Base-by-base conservation (phyloP, 1,140 invertebrate species). In the Archivesica marissinica region DNA sequence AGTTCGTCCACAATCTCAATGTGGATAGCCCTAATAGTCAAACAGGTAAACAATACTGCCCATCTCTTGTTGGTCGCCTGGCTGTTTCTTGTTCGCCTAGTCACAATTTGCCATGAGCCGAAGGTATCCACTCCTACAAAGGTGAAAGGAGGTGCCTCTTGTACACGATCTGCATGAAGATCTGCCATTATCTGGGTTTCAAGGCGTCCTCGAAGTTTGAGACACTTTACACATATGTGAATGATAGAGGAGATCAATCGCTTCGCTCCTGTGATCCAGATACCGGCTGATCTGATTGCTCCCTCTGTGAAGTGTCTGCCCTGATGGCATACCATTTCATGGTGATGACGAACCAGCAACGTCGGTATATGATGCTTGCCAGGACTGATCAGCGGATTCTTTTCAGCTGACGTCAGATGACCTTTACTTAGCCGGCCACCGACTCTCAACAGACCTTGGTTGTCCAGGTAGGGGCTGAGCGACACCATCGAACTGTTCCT, bases 31-130 rank as follows among this genome's bases (percentile, higher is more conserved):
- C 76, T 9, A 35, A 38, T 75, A 11, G 25, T 30, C 4, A 87
- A 33, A 47, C 81, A 84, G 35, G 82, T 87, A 44, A 89, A 74
- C 23, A 86, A 70, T 20, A 83, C 13, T 15, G 38, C 86, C 68
- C 66, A 83, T 41, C 80, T 23, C 25, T 83, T 78, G 52, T 1
- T 20, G 20, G 25, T 25, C 1, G 80, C 68, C 0, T 54, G 50
- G 2, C 80, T 68, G 23, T 68, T 68, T 23, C 68, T 74, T 15
- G 66, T 83, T 13, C 66, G 39, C 7, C 0, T 6, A 33, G 68
- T 0, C 9, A 61, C 35, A 0, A 75, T 38, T 23, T 35, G 13
- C 80, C 80, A 83, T 0, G 80, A 38, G 15, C 80, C 80, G 41
- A 75, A 59, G 2, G 61, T 25, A 59, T 83, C 80, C 56, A 72